Evolutionary conservation across 2,113 vertebrate species (phyloP).

Genomic region (Morone saxatilis): DNA sequence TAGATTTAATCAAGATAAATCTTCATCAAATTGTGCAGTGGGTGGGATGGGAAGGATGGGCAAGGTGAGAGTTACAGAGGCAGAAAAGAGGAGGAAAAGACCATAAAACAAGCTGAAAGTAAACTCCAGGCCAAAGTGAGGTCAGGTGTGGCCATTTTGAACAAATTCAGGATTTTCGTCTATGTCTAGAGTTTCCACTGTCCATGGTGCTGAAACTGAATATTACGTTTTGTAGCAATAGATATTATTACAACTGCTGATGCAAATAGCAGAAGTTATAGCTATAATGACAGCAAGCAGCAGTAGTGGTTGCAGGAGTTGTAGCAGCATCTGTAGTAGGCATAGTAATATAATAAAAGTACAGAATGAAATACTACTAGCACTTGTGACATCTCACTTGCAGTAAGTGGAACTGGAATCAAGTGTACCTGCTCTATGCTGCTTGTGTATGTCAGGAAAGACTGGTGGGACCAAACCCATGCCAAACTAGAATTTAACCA

Average conservation of each 20-base stretch:
- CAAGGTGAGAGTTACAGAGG: conserved; percentile 20
- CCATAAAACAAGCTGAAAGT: background rate
- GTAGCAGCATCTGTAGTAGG: too few species aligned
- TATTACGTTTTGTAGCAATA: background rate
- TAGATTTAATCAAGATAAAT: conserved; percentile 77
- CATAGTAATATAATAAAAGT: too few species aligned
- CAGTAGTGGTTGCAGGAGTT: too few species aligned
- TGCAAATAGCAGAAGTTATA: background rate
- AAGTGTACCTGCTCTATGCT: too few species aligned
- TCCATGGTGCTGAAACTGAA: background rate
- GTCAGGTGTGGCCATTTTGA: background rate
- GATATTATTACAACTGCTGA: background rate
- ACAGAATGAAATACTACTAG: too few species aligned
- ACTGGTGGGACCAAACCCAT: too few species aligned
- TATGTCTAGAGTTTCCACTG: background rate
- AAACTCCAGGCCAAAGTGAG: background rate
- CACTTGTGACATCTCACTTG: too few species aligned
- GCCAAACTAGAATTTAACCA: too few species aligned
- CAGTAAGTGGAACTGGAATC: too few species aligned
- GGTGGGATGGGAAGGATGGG: conserved; percentile 17
- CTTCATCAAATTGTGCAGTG: conserved; percentile 5
- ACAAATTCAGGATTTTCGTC: too few species aligned
- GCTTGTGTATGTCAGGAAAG: too few species aligned
- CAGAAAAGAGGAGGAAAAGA: background rate
- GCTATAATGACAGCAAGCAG: background rate